Base-by-base conservation (phyloP, 2,888 invertebrate genomes). In the Machimus atricapillus region DNA sequence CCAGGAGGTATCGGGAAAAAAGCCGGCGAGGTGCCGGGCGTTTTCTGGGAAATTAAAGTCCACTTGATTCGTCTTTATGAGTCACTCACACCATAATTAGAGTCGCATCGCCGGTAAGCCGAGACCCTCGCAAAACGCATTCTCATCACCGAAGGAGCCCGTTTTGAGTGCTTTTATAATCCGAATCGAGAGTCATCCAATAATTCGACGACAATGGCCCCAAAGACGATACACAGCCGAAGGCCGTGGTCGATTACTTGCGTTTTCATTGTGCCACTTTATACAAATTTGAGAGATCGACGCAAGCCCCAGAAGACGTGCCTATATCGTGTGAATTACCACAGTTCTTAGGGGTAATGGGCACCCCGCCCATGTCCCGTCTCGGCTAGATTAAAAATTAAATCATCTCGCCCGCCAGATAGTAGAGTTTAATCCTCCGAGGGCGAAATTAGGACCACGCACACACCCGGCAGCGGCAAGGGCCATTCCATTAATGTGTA, bases 401-500 rank as follows among this genome's bases (percentile, higher is more conserved):
- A 79, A 79, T 27, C 56, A 56, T 52, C 27, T 27, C 14, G 31
- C 46, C 46, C 31, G 23, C 31, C 52, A 81, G n/a, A 81, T 56
- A 27, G 12, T n/a, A 31, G 31, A 56, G 52, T 81, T 81, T 56
- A 81, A 34, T 81, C 81, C 81, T 8, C 31, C 16, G 52, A 6
- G 81, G 52, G 14, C 81, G 34, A 81, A 81, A 81, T 81, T 81
- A 52, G 81, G 34, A 27, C 81, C 52, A 83, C 40, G 66, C 58
- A 27, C 66, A 16, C 66, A 14, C 19, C 37, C 12, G 40, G 12
- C 19, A 43, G 16, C 12, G 40, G 12, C 19, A 43, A 23, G 37
- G 66, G 34, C 83, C 83, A 83, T 83, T 83, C 73, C 83, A 83
- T 83, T 83, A 66, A 83, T 83, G 58, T 83, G 73, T 66, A 83